phyloP scores from a whole-genome alignment of 2,888 invertebrate genomes.

The Philereme vetulata region DNA sequence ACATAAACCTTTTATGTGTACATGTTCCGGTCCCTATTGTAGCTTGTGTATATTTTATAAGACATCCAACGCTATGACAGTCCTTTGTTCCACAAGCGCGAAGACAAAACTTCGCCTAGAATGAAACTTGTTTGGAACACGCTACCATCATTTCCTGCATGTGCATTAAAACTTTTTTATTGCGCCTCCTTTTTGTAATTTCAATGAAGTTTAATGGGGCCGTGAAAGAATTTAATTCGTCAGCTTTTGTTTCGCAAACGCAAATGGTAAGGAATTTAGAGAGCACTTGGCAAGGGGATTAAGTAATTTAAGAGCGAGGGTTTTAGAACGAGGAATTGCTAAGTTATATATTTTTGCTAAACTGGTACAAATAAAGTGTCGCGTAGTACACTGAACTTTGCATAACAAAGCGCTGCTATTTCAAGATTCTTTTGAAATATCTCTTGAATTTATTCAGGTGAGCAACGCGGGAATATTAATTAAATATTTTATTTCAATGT shows the following conservation, averaged over 20 bases:
- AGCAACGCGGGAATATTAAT: too few relatives aligned
- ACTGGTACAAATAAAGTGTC: too few relatives aligned
- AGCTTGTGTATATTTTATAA: conserved; percentile 38
- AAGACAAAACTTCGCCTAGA: conserved; percentile 39
- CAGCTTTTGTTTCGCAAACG: conserved; percentile 24
- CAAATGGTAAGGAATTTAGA: conserved; percentile 21
- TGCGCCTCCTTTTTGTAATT: conserved; percentile 36
- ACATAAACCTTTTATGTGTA: conserved; percentile 35
- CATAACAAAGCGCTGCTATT: too few relatives aligned
- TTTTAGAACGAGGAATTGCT: conserved; percentile 7
- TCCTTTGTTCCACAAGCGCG: conserved; percentile 33
- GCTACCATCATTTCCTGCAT: conserved; percentile 44
- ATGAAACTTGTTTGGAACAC: conserved; percentile 40
- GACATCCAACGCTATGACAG: conserved; percentile 28
- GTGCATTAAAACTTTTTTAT: conserved; percentile 51
- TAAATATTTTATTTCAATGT: too few relatives aligned
- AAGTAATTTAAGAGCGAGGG: conserved; percentile 18
- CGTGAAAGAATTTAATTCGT: conserved; percentile 33
- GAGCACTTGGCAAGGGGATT: conserved; percentile 29
- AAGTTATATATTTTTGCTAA: neutral
- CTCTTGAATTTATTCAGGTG: too few relatives aligned
- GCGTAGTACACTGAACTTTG: too few relatives aligned
- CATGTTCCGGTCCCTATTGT: conserved; percentile 32
- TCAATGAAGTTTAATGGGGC: conserved; percentile 30
- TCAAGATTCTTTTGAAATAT: too few relatives aligned